phyloP scores from a whole-genome alignment of 2,888 invertebrate species.

The Rhaphigaster nebulosa region DNA sequence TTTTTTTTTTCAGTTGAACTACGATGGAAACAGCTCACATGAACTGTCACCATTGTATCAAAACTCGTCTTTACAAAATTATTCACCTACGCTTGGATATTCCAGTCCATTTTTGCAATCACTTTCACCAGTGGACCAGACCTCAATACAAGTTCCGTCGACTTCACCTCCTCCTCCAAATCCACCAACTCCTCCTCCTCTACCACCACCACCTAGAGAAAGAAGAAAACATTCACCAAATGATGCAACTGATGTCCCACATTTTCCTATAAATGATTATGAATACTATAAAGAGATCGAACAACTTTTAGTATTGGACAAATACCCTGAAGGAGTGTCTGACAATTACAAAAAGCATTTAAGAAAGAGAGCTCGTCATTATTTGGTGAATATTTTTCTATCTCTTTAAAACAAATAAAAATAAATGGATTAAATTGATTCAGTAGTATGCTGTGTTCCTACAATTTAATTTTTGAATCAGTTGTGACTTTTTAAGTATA shows the following conservation, averaged over 20 bases:
- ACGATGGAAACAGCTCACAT: conserved; percentile 58
- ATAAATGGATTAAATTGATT: background rate
- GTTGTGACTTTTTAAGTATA: background rate
- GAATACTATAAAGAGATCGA: conserved; percentile 64
- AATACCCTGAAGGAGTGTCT: conserved; percentile 62
- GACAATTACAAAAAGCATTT: conserved; percentile 63
- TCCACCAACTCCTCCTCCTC: conserved; percentile 32
- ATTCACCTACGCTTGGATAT: background rate
- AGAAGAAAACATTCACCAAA: conserved; percentile 8
- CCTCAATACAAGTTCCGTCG: background rate
- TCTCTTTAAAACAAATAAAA: background rate
- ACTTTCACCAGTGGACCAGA: background rate
- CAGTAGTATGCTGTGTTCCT: background rate
- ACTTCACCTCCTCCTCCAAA: conserved; percentile 34
- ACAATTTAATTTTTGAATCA: background rate
- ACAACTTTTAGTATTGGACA: conserved; percentile 60
- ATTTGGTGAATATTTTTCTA: conserved; percentile 62
- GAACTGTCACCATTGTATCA: conserved; percentile 45
- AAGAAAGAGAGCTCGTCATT: conserved; percentile 63
- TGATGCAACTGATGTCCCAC: conserved; percentile 59
- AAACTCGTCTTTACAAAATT: background rate
- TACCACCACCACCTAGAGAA: conserved; percentile 50
- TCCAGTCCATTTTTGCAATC: conserved; percentile 32
- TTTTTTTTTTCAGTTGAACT: conserved; percentile 61
- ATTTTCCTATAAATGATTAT: conserved; percentile 63